Evolutionary conservation across 2,888 invertebrate species (phyloP), one percentile per base, ranked within the genome.

Genomic region (Hybos culiciformis): DNA sequence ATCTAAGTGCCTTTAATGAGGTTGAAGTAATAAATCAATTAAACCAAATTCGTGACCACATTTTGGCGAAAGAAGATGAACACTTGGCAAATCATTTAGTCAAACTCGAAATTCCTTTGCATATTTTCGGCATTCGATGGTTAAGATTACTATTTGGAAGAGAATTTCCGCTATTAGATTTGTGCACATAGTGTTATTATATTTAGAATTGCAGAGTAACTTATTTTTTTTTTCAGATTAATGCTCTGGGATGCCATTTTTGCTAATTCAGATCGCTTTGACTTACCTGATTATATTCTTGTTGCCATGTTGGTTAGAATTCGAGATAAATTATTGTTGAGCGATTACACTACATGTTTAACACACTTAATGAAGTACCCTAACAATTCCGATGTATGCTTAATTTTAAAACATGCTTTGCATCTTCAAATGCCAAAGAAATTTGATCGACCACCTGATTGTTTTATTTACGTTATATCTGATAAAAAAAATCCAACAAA

Each of bases 91-190:
- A 69, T 46, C 83, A 84, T 67, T 67, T 88, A 39, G 70, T 74
- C 34, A 68, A 73, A 39, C 69, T 83, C 54, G 83, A 84, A 55
- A 84, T 88, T 54, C 78, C 83, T n/a, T 74, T 87, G 57, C 84
- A 86, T 54, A 71, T 87, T 29, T 88, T 85, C 61, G 88, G 88
- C 55, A 87, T 86, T 47, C 83, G 87, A 2, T 88, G 88, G 88
- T 67, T 88, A 23, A 73, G 87, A 5, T 65, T 90, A 43, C 65
- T 88, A 14, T 90, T 88, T 66, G 87, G 87, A 0, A 72, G 88
- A 4, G 88, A 88, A 65, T 87, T 87, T 63, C 75, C 82, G 3
- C 72, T 87, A 45, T 70, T 78, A 40, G 86, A 87, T 55, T 64
- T 87, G 38, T n/a, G n/a, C n/a, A n/a, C n/a, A n/a, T n/a, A n/a